A percentile compares a stretch with the other conserved stretches of the same genome.
Evolutionary conservation across 1,140 invertebrate species (phyloP).

Genomic region (Caenorhabditis briggsae): DNA sequence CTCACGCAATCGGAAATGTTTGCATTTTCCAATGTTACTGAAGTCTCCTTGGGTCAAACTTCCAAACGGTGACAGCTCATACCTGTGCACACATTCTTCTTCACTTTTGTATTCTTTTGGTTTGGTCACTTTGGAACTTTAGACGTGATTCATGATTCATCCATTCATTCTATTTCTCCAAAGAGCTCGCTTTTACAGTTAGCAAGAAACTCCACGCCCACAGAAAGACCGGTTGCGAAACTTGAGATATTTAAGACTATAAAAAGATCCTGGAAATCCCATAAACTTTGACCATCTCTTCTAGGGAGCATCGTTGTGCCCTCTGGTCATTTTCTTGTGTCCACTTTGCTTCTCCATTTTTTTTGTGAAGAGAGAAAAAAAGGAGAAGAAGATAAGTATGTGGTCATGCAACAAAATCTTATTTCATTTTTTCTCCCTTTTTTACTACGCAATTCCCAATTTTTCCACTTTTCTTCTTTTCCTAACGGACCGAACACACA

Average conservation of each 20-base stretch:
- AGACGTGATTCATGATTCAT: conserved; percentile 11
- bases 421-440: conserved; percentile 32
- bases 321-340: conserved; percentile 49
- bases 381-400: conserved; percentile 41
- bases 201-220: background rate
- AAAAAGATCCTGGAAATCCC: background rate
- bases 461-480: background rate
- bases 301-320: conserved; percentile 17
- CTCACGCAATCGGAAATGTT: too few species aligned
- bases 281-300: conserved; percentile 25
- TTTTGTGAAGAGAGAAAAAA: background rate
- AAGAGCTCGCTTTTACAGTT: conserved; percentile 6
- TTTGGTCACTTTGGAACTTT: conserved; percentile 10
- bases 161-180: background rate
- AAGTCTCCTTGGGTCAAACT: too few species aligned
- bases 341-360: conserved; percentile 43
- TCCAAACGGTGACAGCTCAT: conserved; percentile 1
- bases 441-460: conserved; percentile 43
- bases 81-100: background rate
- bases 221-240: background rate
- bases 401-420: conserved; percentile 49
- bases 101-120: conserved; percentile 5
- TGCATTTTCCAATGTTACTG: too few species aligned
- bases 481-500: conserved; percentile 13
- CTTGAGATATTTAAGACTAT: background rate